These are phyloP conservation scores for Psittacus erithacus DNA, from an alignment of 2,113 vertebrate genomes.

Conservation along the genomic window DNA sequence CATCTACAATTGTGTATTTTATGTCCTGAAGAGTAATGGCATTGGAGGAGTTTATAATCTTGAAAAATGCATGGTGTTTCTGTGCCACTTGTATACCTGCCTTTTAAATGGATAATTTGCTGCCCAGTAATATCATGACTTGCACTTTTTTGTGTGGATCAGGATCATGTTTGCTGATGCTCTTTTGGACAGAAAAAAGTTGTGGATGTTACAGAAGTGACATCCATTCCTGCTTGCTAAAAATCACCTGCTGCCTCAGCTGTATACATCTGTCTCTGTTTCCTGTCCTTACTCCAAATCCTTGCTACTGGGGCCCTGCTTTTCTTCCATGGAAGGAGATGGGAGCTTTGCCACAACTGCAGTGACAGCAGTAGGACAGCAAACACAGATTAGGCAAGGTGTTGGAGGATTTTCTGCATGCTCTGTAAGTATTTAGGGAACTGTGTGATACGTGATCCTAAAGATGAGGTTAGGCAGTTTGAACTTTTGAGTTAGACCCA, in stretches of 20 bases:
- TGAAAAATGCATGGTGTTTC: neutral
- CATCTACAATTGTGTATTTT: neutral
- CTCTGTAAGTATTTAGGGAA: neutral
- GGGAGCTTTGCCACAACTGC: neutral
- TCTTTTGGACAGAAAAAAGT: neutral
- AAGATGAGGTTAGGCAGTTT: neutral
- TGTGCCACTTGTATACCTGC: neutral
- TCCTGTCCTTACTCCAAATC: neutral
- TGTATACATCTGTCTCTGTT: neutral
- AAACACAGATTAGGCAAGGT: neutral
- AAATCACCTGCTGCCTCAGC: neutral
- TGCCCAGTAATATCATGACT: neutral
- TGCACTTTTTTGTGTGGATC: neutral
- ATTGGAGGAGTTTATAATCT: neutral
- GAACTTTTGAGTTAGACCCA: neutral
- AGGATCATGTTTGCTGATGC: accelerated
- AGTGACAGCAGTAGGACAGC: neutral
- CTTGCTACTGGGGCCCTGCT: neutral
- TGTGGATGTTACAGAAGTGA: neutral
- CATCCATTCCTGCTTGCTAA: neutral
- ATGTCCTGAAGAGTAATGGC: neutral
- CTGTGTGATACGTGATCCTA: neutral
- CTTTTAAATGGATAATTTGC: neutral
- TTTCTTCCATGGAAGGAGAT: neutral
- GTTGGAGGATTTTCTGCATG: neutral